Evolutionary conservation across 1,140 invertebrate species (phyloP), one percentile per base, ranked within the genome.

Genomic region (Ceratitis capitata): DNA sequence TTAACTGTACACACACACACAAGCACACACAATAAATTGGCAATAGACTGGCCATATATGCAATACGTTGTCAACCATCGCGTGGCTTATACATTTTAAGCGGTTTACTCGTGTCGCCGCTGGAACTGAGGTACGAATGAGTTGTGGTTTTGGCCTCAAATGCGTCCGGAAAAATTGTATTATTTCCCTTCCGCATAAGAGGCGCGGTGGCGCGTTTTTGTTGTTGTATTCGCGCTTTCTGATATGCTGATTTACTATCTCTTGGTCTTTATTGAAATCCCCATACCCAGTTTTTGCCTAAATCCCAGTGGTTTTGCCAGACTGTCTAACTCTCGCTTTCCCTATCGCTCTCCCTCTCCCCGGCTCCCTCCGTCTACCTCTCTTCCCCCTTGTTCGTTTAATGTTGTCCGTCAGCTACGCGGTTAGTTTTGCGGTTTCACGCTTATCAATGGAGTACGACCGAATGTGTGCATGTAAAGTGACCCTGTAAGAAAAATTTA

Each of bases 251-350:
- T 69, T 78, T 78, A 29, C 12, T 78, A 45, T 47, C 69, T 45
- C 69, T 3, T 42, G n/a, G 39, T 23, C n/a, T 42, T 78, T 45
- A 78, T 78, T 78, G 69, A 78, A 78, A 78, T 78, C 69, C 69
- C n/a, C 26, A n/a, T 78, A 12, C 7, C 2, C 32, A 7, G 32
- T 35, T 14, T 35, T 32, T 69, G 29, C 32, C 16, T 69, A 32
- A 16, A 29, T 39, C 29, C 39, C 61, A 69, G 32, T 69, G 26
- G 61, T 29, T 69, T 35, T 69, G 61, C 32, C 61, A 35, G 61
- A 16, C n/a, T n/a, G n/a, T n/a, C 32, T 39, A 39, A 5, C 61
- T 19, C 61, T 39, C 32, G 29, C 32, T 39, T 69, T 56, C 12
- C 14, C 32, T 14, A 32, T 35, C n/a, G n/a, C n/a, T n/a, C 32